Percentiles rank a stretch among this genome's conserved stretches.
Conservation (phyloP, 2,888 invertebrate genomes). For the Lithophane ornitopus region DNA sequence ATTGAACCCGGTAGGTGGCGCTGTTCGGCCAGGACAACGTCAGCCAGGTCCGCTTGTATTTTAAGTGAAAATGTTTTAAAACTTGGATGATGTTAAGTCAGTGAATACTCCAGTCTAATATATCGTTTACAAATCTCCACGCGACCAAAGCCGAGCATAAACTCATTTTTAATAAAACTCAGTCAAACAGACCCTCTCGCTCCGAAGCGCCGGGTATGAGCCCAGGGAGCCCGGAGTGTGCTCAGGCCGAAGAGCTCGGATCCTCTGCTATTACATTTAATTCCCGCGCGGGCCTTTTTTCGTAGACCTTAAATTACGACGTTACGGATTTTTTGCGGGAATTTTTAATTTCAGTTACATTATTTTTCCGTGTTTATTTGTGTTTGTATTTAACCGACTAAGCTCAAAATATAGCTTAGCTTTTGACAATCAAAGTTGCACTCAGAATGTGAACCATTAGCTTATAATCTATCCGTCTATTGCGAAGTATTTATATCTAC, state of each 20-base stretch:
- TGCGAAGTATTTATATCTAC: not conserved
- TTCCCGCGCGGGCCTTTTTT: not conserved
- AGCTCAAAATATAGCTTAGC: not conserved
- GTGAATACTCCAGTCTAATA: not conserved
- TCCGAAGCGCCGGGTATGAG: not conserved
- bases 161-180: slow-evolving; percentile 2
- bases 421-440: not conserved
- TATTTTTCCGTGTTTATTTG: not conserved
- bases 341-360: not conserved
- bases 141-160: not conserved
- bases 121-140: not conserved
- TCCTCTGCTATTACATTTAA: slow-evolving; percentile 13
- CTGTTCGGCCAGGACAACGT: too few relatives aligned
- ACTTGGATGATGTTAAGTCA: not conserved
- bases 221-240: slow-evolving; percentile 1
- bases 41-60: too few relatives aligned
- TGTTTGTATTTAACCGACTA: not conserved
- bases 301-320: not conserved
- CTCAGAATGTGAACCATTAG: not conserved
- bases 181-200: slow-evolving; percentile 6
- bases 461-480: too few relatives aligned
- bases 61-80: too few relatives aligned
- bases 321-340: not conserved
- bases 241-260: not conserved
- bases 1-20: too few relatives aligned